These are phyloP conservation scores for Drosophila saltans DNA, from an alignment of 1,140 invertebrate genomes.

Conservation along the genomic window DNA sequence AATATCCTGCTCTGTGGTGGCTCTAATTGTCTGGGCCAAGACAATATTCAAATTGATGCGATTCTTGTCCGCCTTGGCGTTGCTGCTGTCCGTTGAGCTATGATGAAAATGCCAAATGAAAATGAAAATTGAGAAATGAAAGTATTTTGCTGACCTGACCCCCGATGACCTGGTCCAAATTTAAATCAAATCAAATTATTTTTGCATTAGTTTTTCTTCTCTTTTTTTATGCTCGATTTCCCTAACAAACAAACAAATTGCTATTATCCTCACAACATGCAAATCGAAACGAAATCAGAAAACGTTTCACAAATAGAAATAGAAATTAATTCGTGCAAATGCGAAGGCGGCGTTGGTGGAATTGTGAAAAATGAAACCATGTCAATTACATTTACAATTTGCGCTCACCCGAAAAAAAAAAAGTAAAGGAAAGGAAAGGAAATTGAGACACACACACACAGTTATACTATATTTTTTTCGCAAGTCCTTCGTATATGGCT, in stretches of 20 bases:
- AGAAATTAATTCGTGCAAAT: slow-evolving; percentile 72
- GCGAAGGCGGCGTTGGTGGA: slow-evolving; percentile 37
- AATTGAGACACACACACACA: not conserved
- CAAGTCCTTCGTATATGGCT: slow-evolving; percentile 33
- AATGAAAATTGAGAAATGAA: slow-evolving; percentile 29
- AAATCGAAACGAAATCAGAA: slow-evolving; percentile 29
- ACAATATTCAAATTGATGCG: slow-evolving; percentile 80
- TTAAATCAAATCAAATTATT: slow-evolving; percentile 82
- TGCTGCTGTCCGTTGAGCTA: slow-evolving; percentile 42
- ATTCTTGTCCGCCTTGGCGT: slow-evolving; percentile 71
- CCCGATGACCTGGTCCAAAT: slow-evolving; percentile 68
- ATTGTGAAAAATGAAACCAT: slow-evolving; percentile 72
- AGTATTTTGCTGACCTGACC: slow-evolving; percentile 24
- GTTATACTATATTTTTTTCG: not conserved
- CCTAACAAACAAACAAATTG: slow-evolving; percentile 47
- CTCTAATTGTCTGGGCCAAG: slow-evolving; percentile 70
- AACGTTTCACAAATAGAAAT: slow-evolving; percentile 42
- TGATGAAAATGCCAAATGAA: slow-evolving; percentile 10
- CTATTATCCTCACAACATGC: slow-evolving; percentile 43
- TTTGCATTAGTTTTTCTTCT: slow-evolving; percentile 74
- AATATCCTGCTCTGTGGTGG: slow-evolving; percentile 68
- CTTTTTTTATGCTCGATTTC: slow-evolving; percentile 73
- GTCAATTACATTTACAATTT: slow-evolving; percentile 77
- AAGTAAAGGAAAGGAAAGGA: not conserved
- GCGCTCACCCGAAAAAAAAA: slow-evolving; percentile 61